These are phyloP conservation scores for Cepaea nemoralis DNA, from an alignment of 1,140 invertebrate species.

Conservation along the genomic window DNA sequence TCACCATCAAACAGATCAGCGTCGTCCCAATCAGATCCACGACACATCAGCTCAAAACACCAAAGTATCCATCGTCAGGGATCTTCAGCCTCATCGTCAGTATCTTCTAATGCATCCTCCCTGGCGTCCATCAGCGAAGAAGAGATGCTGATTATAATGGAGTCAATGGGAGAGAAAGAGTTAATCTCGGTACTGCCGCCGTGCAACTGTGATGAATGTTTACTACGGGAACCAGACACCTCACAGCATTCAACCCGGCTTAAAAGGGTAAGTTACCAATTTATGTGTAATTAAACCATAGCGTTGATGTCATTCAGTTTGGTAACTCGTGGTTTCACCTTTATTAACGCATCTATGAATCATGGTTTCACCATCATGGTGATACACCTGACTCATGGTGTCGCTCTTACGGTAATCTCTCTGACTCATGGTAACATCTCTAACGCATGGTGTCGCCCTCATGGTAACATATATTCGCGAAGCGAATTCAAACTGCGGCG, in stretches of 20 bases:
- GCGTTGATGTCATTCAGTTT: no score
- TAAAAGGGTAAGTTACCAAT: slow-evolving; percentile 37
- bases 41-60: background rate
- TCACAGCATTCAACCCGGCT: background rate
- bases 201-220: slow-evolving; percentile 54
- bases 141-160: slow-evolving; percentile 40
- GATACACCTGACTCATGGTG: no score
- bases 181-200: slow-evolving; percentile 40
- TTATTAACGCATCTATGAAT: no score
- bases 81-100: slow-evolving; percentile 3
- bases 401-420: no score
- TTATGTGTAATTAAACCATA: no score
- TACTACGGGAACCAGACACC: slow-evolving; percentile 21
- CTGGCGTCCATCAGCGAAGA: slow-evolving; percentile 45
- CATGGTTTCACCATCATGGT: no score
- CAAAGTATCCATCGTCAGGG: background rate
- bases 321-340: no score
- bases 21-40: background rate
- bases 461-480: no score
- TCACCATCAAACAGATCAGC: background rate
- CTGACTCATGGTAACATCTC: no score
- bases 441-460: no score
- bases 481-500: no score
- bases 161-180: slow-evolving; percentile 38
- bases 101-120: slow-evolving; percentile 7